These are phyloP conservation scores for Epinotia ramella DNA, from an alignment of 2,888 invertebrate species.

Conservation along the genomic window DNA sequence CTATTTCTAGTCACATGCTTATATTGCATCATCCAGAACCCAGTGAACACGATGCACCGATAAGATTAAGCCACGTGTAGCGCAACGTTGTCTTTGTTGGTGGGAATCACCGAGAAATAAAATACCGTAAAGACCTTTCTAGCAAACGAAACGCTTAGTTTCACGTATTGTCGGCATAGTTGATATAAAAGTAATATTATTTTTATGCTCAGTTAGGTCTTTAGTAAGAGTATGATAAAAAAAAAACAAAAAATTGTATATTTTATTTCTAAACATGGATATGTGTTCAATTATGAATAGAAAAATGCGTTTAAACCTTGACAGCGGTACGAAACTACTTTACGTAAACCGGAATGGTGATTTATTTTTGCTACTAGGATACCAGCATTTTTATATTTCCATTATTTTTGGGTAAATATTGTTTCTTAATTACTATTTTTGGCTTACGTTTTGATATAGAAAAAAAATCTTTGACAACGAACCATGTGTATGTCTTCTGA, in stretches of 20 bases:
- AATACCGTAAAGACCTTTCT: background rate
- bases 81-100: slow-evolving; percentile 18
- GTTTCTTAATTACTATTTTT: background rate
- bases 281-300: background rate
- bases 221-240: background rate
- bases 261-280: background rate
- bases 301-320: background rate
- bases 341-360: slow-evolving; percentile 26
- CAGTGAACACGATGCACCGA: slow-evolving; percentile 16
- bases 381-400: background rate
- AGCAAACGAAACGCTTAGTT: slow-evolving; percentile 25
- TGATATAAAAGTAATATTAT: background rate
- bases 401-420: background rate
- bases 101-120: slow-evolving; percentile 36
- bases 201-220: background rate
- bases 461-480: too few relatives aligned
- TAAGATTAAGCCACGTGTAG: slow-evolving; percentile 26
- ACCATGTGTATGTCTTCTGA: too few relatives aligned
- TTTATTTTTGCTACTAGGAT: background rate
- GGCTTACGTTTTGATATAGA: too few relatives aligned
- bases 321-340: background rate
- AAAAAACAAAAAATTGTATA: background rate
- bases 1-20: background rate
- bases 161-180: slow-evolving; percentile 20
- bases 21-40: slow-evolving; percentile 7